Evolutionary conservation across 2,797 vertebrate species (phyloP).

Genomic region (Oreochromis grahami): DNA sequence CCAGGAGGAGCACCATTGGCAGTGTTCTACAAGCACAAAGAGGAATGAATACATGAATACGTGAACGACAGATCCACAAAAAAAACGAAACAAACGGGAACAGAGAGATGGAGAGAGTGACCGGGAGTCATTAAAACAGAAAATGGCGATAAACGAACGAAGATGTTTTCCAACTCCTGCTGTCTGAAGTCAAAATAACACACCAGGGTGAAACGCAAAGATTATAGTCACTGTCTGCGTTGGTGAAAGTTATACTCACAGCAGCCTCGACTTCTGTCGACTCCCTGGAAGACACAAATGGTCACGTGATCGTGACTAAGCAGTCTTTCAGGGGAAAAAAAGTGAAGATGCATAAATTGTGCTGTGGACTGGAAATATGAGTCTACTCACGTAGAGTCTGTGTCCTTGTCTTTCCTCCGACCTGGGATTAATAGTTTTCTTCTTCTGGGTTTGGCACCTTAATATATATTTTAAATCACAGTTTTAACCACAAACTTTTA

Average conservation of each 20-base stretch:
- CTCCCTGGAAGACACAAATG: conserved; percentile 78
- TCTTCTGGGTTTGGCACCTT: conserved; percentile 91
- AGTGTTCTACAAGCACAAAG: conserved; percentile 65
- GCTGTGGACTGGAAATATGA: neutral
- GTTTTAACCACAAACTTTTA: neutral
- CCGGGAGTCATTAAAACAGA: neutral
- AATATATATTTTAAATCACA: neutral
- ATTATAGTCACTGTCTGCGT: neutral
- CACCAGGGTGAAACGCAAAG: neutral
- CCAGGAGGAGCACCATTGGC: conserved; percentile 63
- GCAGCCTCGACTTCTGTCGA: conserved; percentile 91
- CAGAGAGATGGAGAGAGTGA: neutral
- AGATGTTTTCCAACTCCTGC: conserved; percentile 17
- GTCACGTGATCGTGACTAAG: neutral
- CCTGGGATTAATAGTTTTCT: conserved; percentile 93
- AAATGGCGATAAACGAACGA: neutral
- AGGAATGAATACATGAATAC: conserved; percentile 25
- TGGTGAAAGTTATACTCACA: conserved; percentile 79
- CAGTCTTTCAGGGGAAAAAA: neutral
- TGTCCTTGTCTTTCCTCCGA: conserved; percentile 93
- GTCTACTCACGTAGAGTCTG: conserved; percentile 89
- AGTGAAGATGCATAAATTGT: neutral
- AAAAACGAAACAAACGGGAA: conserved; percentile 20
- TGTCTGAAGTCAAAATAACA: conserved; percentile 1
- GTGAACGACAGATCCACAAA: conserved; percentile 29